Evolutionary conservation across 2,888 invertebrate species (phyloP), one percentile per base, ranked within the genome.

Genomic region (Petrolisthes cinctipes): DNA sequence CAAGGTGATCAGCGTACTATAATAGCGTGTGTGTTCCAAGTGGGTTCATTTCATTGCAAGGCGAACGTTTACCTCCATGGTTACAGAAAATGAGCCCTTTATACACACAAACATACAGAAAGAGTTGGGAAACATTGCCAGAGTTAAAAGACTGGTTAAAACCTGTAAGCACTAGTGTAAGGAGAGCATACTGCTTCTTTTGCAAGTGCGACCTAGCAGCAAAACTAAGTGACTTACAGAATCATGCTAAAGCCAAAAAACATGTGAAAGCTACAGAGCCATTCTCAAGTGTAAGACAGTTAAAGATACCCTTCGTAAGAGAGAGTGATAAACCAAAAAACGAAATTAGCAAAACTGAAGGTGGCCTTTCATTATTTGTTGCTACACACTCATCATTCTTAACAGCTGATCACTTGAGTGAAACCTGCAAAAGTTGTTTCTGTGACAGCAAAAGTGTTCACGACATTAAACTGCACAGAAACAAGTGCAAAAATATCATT

Each of bases 181-280:
- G 4, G 5, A 75, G 37, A 20, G 20, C 75, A 20, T 4, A 3
- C 3, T 75, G 75, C n/a, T 6, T 20, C 6, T 75, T 20, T 20
- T 75, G 75, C n/a, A 75, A 75, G 11, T 75, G 75, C 37, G 75
- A 75, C 9, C 7, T 75, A 20, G 6, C 7, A 6, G 75, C 75
- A 7, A 54, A 80, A 56, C 6, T 56, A 57, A 56, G 80, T 80
- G 80, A 80, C 20, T 54, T 80, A 14, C 51, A 54, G 11, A 80
- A 51, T 14, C 80, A 80, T 79, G 79, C 80, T 5, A 2, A 56
- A 14, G 9, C 20, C 9, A 9, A n/a, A 20, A 80, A 80, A 56
- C 80, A 80, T 80, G 20, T 80, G 51, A 80, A 80, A 80, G 54
- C 56, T 17, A 4, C 80, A 56, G 56, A 56, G n/a, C 80, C 80